phyloP scores from a whole-genome alignment of 1,140 invertebrate species.

The Hermetia illucens region DNA sequence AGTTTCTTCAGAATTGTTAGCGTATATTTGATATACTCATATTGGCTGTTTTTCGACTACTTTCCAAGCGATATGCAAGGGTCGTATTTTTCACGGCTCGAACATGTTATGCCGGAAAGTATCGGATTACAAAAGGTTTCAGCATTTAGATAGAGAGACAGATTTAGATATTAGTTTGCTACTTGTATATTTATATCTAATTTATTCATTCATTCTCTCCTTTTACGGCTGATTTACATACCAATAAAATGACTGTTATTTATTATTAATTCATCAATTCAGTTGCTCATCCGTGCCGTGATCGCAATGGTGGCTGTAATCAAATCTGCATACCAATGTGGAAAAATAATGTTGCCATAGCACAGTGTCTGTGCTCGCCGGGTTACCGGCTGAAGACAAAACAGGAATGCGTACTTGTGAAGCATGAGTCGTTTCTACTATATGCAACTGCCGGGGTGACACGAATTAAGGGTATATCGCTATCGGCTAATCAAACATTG shows the following conservation, averaged over 20 bases:
- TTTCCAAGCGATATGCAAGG: too few relatives aligned
- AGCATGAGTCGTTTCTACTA: conserved; percentile 41
- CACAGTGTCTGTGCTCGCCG: conserved; percentile 51
- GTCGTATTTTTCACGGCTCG: too few relatives aligned
- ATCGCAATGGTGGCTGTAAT: conserved; percentile 52
- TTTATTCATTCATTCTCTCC: too few relatives aligned
- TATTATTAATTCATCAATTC: conserved; percentile 13
- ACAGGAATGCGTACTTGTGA: conserved; percentile 38
- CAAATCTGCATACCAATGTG: conserved; percentile 56
- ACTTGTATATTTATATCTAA: background rate
- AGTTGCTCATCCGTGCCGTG: conserved; percentile 56
- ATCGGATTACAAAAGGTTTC: background rate
- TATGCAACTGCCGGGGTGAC: conserved; percentile 45
- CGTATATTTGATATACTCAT: too few relatives aligned
- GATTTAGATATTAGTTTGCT: background rate
- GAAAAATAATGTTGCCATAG: conserved; percentile 35
- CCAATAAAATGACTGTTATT: conserved; percentile 4
- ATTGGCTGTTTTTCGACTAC: too few relatives aligned
- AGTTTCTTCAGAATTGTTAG: too few relatives aligned
- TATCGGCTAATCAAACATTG: conserved; percentile 20
- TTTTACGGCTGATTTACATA: too few relatives aligned
- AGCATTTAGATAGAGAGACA: background rate
- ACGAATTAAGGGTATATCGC: conserved; percentile 45
- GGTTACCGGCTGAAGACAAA: conserved; percentile 45
- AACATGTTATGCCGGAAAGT: too few relatives aligned